phyloP scores from a whole-genome alignment of 2,888 invertebrate genomes.

The Punctoribates punctum region DNA sequence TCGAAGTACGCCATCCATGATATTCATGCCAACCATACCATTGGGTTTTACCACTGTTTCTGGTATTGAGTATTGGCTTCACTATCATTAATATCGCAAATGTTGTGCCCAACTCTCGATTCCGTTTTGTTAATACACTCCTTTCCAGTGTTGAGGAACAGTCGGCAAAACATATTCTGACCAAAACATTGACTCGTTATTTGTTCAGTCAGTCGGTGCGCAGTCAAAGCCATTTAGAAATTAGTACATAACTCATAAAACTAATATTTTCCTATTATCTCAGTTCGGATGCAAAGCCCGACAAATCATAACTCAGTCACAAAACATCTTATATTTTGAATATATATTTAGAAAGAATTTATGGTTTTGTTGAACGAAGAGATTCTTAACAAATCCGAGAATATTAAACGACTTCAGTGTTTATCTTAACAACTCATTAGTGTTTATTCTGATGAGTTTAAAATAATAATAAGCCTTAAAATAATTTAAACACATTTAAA shows the following conservation, averaged over 20 bases:
- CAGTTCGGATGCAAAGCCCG: neutral
- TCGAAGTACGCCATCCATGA: conserved; percentile 16
- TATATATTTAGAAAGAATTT: neutral
- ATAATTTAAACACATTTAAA: neutral
- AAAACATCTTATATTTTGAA: neutral
- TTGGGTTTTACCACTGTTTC: neutral
- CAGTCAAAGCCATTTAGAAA: conserved; percentile 1
- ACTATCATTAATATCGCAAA: conserved; percentile 25
- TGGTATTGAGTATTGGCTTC: neutral
- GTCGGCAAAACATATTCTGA: conserved; percentile 10
- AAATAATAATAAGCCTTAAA: conserved; percentile 4
- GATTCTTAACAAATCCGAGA: neutral
- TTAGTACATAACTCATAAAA: conserved; percentile 19
- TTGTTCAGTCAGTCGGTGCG: neutral
- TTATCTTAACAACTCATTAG: conserved; percentile 8
- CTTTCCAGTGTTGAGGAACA: neutral
- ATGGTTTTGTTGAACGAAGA: conserved; percentile 12
- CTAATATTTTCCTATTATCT: neutral
- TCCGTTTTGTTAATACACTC: conserved; percentile 2
- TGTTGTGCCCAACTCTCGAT: conserved; percentile 25
- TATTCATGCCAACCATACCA: neutral
- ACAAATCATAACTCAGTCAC: neutral
- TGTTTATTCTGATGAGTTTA: neutral
- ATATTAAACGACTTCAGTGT: neutral
- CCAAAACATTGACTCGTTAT: conserved; percentile 4